A percentile compares a stretch with the other conserved stretches of the same genome.
These are phyloP conservation scores for Emydocephalus ijimae DNA, from an alignment of 2,113 vertebrate genomes.

Conservation along the genomic window DNA sequence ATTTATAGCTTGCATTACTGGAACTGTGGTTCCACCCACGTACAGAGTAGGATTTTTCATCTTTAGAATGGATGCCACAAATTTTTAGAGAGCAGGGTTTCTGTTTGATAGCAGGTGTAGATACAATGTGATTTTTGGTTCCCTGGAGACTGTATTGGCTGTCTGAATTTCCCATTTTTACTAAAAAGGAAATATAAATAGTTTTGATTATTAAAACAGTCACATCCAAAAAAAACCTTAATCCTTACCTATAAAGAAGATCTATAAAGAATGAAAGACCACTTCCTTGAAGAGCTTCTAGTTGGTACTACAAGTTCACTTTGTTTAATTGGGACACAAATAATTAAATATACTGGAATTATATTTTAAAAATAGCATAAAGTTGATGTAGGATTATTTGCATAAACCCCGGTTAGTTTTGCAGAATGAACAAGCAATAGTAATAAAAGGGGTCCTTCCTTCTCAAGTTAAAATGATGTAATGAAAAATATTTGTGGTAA, in stretches of 20 bases:
- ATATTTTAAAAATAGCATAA: neutral
- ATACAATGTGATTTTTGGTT: constrained; percentile 72
- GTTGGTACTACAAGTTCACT: constrained; percentile 47
- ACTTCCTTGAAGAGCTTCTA: constrained; percentile 50
- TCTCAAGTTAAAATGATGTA: neutral
- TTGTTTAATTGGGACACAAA: neutral
- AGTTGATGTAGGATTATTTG: neutral
- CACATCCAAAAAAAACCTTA: constrained; percentile 31
- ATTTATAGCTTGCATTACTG: constrained; percentile 76
- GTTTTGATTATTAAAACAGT: constrained; percentile 39
- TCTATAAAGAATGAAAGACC: constrained; percentile 30
- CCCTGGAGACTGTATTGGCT: constrained; percentile 94
- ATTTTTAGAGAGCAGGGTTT: constrained; percentile 86
- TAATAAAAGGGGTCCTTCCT: neutral
- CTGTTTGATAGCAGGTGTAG: constrained; percentile 76
- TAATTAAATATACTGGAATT: neutral
- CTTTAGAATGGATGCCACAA: constrained; percentile 76
- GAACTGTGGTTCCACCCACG: constrained; percentile 76
- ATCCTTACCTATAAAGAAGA: neutral
- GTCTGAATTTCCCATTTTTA: constrained; percentile 95
- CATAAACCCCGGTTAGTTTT: neutral
- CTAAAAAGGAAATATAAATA: constrained; percentile 63
- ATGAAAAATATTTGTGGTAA: neutral
- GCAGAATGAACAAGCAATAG: neutral
- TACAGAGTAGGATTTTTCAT: constrained; percentile 75